These are phyloP conservation scores for Malurus leucopterus DNA, from an alignment of 2,797 vertebrate genomes.

Conservation along the genomic window DNA sequence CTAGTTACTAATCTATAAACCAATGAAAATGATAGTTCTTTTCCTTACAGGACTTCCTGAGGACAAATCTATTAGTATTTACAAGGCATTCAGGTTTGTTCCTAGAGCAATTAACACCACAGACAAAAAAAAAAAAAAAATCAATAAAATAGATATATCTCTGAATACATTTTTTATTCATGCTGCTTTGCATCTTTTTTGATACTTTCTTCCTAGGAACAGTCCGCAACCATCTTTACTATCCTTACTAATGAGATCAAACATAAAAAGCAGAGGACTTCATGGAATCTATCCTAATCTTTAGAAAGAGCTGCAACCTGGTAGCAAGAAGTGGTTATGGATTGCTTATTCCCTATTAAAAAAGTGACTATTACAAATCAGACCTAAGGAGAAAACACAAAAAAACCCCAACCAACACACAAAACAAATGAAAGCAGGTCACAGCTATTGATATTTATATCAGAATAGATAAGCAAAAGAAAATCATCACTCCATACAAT, in stretches of 20 bases:
- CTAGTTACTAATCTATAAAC: neutral
- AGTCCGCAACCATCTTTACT: neutral
- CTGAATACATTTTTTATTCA: neutral
- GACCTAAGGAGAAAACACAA: neutral
- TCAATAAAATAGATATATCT: neutral
- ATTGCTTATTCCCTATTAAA: neutral
- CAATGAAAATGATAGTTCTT: neutral
- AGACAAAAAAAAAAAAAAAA: neutral
- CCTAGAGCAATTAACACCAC: neutral
- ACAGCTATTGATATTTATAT: neutral
- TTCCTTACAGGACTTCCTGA: neutral
- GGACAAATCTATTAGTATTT: neutral
- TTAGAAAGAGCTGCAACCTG: neutral
- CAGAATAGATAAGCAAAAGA: neutral
- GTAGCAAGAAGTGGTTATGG: neutral
- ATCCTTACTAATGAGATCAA: neutral
- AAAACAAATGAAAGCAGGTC: neutral
- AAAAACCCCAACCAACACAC: rapidly evolving
- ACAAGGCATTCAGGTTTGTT: neutral
- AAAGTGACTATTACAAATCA: neutral
- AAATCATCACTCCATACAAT: neutral
- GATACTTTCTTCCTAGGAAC: neutral
- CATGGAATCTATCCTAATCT: neutral
- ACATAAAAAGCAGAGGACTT: neutral
- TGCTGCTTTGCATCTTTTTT: neutral